These are phyloP conservation scores for Cheilosia vernalis DNA, from an alignment of 2,888 invertebrate species.

Conservation along the genomic window DNA sequence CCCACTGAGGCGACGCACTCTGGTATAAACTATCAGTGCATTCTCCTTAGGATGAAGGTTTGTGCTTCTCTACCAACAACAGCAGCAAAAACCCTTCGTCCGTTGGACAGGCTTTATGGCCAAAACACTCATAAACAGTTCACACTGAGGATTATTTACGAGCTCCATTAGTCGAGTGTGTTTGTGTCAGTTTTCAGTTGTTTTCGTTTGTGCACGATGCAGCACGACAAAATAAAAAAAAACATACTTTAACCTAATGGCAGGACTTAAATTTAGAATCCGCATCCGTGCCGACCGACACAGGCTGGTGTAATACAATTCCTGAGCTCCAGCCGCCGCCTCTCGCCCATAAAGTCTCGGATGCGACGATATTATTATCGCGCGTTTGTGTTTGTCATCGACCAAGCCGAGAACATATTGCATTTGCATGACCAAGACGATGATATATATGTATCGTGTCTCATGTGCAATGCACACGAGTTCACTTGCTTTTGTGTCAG, in stretches of 20 bases:
- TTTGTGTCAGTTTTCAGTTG: slow-evolving; percentile 23
- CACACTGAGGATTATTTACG: slow-evolving; percentile 69
- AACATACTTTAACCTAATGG: slow-evolving; percentile 67
- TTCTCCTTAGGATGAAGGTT: slow-evolving; percentile 36
- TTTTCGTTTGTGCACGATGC: not conserved
- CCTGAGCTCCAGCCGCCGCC: not conserved
- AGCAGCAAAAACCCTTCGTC: slow-evolving; percentile 22
- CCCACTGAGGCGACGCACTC: slow-evolving; percentile 34
- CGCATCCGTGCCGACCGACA: not conserved
- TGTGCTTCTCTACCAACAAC: slow-evolving; percentile 1
- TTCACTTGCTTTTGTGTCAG: slow-evolving; percentile 30
- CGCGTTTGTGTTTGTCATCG: slow-evolving; percentile 38
- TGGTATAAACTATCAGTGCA: slow-evolving; percentile 8
- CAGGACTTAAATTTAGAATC: slow-evolving; percentile 65
- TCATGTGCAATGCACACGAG: slow-evolving; percentile 2
- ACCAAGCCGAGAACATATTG: slow-evolving; percentile 46
- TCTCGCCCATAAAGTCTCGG: not conserved
- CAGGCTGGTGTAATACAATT: slow-evolving; percentile 12
- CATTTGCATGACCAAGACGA: slow-evolving; percentile 57
- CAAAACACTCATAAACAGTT: slow-evolving; percentile 71
- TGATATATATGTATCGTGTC: not conserved
- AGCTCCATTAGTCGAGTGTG: slow-evolving; percentile 64
- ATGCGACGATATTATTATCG: slow-evolving; percentile 14
- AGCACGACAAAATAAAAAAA: slow-evolving; percentile 2
- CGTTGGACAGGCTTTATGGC: slow-evolving; percentile 65